Conservation (phyloP, 2,797 vertebrate genomes). For the Falco biarmicus region DNA sequence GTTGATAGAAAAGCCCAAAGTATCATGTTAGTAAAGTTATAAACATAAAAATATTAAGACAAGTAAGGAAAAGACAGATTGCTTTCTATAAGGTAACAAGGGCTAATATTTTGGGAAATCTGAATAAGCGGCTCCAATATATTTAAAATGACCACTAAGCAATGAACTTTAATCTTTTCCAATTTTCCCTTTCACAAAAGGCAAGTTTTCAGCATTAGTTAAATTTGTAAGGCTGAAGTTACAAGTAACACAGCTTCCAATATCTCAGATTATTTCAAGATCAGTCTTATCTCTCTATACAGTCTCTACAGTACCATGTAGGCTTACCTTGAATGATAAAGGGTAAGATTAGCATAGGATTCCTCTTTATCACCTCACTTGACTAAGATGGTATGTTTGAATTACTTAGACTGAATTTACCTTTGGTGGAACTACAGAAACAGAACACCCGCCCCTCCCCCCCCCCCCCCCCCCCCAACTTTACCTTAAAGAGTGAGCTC, state of each 20-base stretch:
- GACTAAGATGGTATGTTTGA: neutral
- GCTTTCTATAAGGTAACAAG: neutral
- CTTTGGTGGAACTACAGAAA: neutral
- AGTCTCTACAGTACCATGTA: neutral
- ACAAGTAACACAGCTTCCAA: neutral
- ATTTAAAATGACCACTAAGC: neutral
- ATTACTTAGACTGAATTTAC: neutral
- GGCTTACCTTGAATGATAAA: neutral
- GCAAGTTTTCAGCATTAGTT: neutral
- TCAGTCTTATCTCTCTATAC: neutral
- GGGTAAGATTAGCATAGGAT: neutral
- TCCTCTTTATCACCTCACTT: neutral
- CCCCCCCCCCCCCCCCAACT: neutral
- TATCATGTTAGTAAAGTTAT: neutral
- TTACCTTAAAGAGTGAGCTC: neutral
- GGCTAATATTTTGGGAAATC: neutral
- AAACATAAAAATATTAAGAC: neutral
- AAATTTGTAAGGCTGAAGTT: neutral
- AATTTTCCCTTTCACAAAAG: neutral
- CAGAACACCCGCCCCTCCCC: neutral
- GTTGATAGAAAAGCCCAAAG: neutral
- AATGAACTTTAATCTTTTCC: neutral
- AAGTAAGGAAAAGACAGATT: neutral
- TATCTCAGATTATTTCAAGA: neutral
- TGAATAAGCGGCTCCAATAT: neutral